A percentile compares a stretch with the other conserved stretches of the same genome.
These are phyloP conservation scores for Muraenolepis orangiensis DNA, from an alignment of 2,797 vertebrate genomes.

Conservation along the genomic window DNA sequence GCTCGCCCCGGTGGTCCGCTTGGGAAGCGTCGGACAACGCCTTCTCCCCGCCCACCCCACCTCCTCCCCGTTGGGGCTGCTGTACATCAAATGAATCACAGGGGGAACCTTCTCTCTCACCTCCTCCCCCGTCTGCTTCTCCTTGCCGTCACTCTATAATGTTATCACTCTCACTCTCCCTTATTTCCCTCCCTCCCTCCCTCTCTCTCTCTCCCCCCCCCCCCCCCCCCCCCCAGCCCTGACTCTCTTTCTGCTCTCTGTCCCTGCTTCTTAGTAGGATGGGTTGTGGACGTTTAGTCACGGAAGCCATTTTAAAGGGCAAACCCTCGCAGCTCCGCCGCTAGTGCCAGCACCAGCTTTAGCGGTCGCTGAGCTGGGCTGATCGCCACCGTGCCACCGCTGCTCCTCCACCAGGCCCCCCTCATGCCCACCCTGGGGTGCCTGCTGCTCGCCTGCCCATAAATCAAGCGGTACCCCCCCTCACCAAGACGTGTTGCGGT, in stretches of 20 bases:
- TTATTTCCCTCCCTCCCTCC: no score
- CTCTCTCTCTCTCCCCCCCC: not conserved
- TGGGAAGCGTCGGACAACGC: conserved; percentile 79
- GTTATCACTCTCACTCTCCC: not conserved
- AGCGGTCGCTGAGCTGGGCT: not conserved
- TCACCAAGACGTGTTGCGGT: not conserved
- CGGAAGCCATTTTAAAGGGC: not conserved
- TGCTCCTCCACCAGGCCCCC: no score
- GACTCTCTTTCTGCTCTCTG: not conserved
- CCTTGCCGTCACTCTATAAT: not conserved
- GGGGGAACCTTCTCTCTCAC: conserved; percentile 54
- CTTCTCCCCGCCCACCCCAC: no score
- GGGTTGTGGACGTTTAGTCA: conserved; percentile 58
- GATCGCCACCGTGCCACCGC: conserved; percentile 27
- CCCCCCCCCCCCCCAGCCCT: not conserved
- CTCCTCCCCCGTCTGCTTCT: not conserved
- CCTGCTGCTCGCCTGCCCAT: not conserved
- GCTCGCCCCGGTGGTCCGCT: conserved; percentile 80
- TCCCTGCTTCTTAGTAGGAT: conserved; percentile 34
- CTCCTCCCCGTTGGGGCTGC: conserved; percentile 73
- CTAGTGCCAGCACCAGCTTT: no score
- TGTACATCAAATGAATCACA: conserved; percentile 80
- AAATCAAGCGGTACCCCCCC: not conserved
- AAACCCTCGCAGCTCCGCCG: not conserved
- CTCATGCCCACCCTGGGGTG: not conserved